A percentile compares a stretch with the other conserved stretches of the same genome.
Evolutionary conservation across 1,140 invertebrate species (phyloP).

Genomic region (Episyrphus balteatus): DNA sequence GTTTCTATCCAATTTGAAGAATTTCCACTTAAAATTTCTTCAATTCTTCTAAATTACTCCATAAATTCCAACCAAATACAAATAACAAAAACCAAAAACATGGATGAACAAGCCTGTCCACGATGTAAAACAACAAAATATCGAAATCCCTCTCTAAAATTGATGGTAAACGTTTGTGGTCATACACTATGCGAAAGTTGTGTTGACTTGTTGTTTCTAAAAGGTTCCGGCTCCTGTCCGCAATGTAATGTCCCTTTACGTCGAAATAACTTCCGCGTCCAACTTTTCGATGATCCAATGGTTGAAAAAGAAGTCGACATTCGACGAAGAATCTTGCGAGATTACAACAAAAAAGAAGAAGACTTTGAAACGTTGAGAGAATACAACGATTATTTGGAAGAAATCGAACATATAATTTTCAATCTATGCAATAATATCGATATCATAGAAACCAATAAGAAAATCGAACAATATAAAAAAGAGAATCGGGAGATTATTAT

Average conservation of each 20-base stretch:
- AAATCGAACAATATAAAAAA: conserved; percentile 88
- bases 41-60: too few species aligned
- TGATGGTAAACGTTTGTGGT: conserved; percentile 98
- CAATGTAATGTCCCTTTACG: conserved; percentile 81
- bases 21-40: too few species aligned
- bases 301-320: conserved; percentile 98
- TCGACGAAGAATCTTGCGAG: conserved; percentile 73
- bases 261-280: conserved; percentile 82
- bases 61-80: too few species aligned
- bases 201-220: conserved; percentile 34
- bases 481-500: conserved; percentile 86
- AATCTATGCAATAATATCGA: conserved; percentile 89
- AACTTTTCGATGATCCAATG: conserved; percentile 90
- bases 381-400: conserved; percentile 90
- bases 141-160: conserved; percentile 88
- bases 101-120: conserved; percentile 89
- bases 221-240: conserved; percentile 84
- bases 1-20: too few species aligned
- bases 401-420: conserved; percentile 82
- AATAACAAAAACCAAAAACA: conserved; percentile 22
- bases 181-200: conserved; percentile 87
- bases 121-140: conserved; percentile 98
- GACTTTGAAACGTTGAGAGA: conserved; percentile 72
- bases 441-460: conserved; percentile 77
- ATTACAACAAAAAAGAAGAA: conserved; percentile 86